A percentile compares a stretch with the other conserved stretches of the same genome.
These are phyloP conservation scores for Glyphotaelius pellucidus DNA, from an alignment of 2,888 invertebrate genomes.

Conservation along the genomic window DNA sequence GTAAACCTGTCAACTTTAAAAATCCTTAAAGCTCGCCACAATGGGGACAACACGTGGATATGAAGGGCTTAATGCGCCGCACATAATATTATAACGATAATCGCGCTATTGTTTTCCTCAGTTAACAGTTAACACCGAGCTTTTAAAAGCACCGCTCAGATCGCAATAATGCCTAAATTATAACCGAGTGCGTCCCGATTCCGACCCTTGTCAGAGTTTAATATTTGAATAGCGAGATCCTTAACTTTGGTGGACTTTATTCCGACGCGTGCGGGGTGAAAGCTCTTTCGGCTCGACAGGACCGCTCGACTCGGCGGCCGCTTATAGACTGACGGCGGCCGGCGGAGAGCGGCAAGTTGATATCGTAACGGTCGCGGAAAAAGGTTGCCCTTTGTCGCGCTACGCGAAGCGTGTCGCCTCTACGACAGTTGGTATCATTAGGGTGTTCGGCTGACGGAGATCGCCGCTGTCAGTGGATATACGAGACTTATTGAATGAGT, in stretches of 20 bases:
- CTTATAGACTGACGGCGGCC: slow-evolving; percentile 56
- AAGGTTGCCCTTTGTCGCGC: slow-evolving; percentile 63
- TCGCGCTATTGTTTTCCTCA: slow-evolving; percentile 46
- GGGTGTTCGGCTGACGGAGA: slow-evolving; percentile 13
- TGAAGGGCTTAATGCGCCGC: slow-evolving; percentile 37
- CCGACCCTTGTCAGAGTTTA: slow-evolving; percentile 34
- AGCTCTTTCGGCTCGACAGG: background rate
- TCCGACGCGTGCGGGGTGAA: slow-evolving; percentile 13
- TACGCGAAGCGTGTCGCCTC: slow-evolving; percentile 64
- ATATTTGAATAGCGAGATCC: slow-evolving; percentile 27
- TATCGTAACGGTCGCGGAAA: slow-evolving; percentile 59
- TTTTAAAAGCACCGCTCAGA: slow-evolving; percentile 50
- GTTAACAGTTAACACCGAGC: slow-evolving; percentile 41
- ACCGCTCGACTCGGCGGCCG: slow-evolving; percentile 54
- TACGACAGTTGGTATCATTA: slow-evolving; percentile 64
- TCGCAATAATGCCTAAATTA: slow-evolving; percentile 5
- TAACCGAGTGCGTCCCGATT: slow-evolving; percentile 29
- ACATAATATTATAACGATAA: slow-evolving; percentile 50
- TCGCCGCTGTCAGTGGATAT: slow-evolving; percentile 14
- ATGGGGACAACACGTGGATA: slow-evolving; percentile 46
- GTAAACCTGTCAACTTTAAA: slow-evolving; percentile 51
- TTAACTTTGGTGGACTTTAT: slow-evolving; percentile 7
- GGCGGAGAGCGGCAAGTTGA: slow-evolving; percentile 44
- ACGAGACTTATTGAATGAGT: slow-evolving; percentile 20
- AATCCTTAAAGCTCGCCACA: slow-evolving; percentile 40